phyloP scores from a whole-genome alignment of 2,888 invertebrate species.

The Heliconius charithonia region DNA sequence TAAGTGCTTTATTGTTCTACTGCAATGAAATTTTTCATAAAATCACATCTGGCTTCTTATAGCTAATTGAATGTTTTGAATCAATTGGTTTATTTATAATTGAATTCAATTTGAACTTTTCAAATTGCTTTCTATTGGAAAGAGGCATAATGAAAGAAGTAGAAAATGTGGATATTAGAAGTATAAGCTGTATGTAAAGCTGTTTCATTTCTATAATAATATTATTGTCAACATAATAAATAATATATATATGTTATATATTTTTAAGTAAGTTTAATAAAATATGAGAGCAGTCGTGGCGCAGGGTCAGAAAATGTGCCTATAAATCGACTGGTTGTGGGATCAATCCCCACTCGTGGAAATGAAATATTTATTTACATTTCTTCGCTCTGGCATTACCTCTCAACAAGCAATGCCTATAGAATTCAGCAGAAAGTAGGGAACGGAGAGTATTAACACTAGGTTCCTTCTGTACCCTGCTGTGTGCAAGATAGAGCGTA shows the following conservation, averaged over 20 bases:
- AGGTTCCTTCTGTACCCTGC: too few species aligned
- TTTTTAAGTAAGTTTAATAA: too few species aligned
- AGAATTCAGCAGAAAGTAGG: too few species aligned
- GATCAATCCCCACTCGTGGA: too few species aligned
- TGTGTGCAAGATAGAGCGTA: too few species aligned
- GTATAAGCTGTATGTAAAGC: neutral
- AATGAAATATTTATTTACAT: too few species aligned
- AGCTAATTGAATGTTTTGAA: conserved; percentile 25
- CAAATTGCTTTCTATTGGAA: neutral
- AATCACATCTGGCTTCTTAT: conserved; percentile 34
- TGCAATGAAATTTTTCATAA: conserved; percentile 25
- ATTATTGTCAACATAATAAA: neutral
- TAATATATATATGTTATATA: neutral
- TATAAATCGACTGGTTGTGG: too few species aligned
- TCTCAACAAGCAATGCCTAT: too few species aligned
- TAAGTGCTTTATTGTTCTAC: conserved; percentile 24
- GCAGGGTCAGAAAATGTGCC: too few species aligned
- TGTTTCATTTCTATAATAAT: neutral
- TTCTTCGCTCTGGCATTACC: too few species aligned
- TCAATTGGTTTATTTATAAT: conserved; percentile 9
- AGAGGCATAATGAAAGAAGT: neutral
- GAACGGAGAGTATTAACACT: too few species aligned
- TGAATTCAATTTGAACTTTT: neutral
- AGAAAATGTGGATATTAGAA: neutral
- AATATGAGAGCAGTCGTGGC: too few species aligned